phyloP scores from a whole-genome alignment of 2,888 invertebrate genomes.

The Aphodius sticticus region DNA sequence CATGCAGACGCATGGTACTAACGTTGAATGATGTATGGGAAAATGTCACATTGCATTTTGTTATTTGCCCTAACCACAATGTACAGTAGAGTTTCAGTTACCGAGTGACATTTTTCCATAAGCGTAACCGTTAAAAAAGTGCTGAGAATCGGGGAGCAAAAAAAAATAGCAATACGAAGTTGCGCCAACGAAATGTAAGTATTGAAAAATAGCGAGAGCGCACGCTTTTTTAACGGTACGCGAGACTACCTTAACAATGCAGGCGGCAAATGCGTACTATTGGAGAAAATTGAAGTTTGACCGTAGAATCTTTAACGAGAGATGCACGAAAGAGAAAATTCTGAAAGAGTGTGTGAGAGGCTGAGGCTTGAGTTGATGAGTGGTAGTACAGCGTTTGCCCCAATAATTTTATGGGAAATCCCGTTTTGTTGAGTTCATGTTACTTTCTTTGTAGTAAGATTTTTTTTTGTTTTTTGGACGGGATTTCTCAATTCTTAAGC shows the following conservation, averaged over 20 bases:
- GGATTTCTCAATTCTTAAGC: conserved; percentile 34
- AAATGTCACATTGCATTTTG: conserved; percentile 34
- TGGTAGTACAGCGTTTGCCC: conserved; percentile 58
- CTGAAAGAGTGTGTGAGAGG: conserved; percentile 38
- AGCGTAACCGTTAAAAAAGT: conserved; percentile 16
- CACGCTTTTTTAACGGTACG: conserved; percentile 33
- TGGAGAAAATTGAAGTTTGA: conserved; percentile 40
- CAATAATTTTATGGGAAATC: conserved; percentile 51
- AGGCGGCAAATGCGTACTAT: conserved; percentile 54
- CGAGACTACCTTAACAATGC: conserved; percentile 37
- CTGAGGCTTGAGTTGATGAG: conserved; percentile 44
- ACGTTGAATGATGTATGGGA: conserved; percentile 45
- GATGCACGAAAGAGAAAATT: conserved; percentile 34
- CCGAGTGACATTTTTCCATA: conserved; percentile 45
- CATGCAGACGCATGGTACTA: conserved; percentile 47
- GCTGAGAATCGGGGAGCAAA: neutral
- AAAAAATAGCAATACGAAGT: conserved; percentile 5
- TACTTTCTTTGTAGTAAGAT: conserved; percentile 22
- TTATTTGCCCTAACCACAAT: neutral
- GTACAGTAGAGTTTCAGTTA: neutral
- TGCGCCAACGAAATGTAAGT: conserved; percentile 34
- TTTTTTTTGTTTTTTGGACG: conserved; percentile 26
- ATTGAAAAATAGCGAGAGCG: conserved; percentile 26
- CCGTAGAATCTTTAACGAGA: conserved; percentile 40
- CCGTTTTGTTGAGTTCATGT: conserved; percentile 45